phyloP scores from a whole-genome alignment of 2,113 vertebrate genomes.

The Empidonax traillii region DNA sequence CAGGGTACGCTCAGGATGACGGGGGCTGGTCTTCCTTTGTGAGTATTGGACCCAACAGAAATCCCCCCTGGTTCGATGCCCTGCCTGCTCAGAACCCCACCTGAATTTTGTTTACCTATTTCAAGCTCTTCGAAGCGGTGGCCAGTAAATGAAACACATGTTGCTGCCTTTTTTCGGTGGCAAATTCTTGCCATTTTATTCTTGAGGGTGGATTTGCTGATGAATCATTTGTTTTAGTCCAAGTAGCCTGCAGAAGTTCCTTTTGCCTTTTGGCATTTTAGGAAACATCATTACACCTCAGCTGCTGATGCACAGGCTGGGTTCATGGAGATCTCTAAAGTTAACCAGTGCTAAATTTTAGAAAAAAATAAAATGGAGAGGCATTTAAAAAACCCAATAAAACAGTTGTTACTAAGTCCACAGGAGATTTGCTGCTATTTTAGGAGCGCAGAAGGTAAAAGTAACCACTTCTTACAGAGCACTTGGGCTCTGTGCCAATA shows the following conservation, averaged over 20 bases:
- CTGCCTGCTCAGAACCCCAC: not conserved
- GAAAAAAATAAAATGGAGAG: not conserved
- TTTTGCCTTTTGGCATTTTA: not conserved
- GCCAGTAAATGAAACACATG: not conserved
- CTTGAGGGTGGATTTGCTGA: not conserved
- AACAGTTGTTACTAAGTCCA: not conserved
- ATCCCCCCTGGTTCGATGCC: not conserved
- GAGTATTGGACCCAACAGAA: slow-evolving; percentile 57
- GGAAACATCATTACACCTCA: not conserved
- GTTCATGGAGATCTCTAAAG: not conserved
- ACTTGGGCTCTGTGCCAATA: not conserved
- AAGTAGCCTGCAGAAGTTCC: not conserved
- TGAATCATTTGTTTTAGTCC: not conserved
- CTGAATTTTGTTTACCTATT: not conserved
- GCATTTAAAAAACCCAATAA: not conserved
- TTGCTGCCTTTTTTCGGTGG: not conserved
- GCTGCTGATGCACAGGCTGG: not conserved
- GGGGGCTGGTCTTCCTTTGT: slow-evolving; percentile 88
- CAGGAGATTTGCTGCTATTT: not conserved
- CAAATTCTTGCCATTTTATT: not conserved
- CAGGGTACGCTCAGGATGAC: slow-evolving; percentile 58
- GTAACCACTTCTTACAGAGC: not conserved
- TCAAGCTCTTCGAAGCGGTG: not conserved
- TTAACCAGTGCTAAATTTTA: not conserved
- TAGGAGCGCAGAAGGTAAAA: not conserved